These are phyloP conservation scores for Lepidurus arcticus DNA, from an alignment of 1,140 invertebrate genomes.

Conservation along the genomic window DNA sequence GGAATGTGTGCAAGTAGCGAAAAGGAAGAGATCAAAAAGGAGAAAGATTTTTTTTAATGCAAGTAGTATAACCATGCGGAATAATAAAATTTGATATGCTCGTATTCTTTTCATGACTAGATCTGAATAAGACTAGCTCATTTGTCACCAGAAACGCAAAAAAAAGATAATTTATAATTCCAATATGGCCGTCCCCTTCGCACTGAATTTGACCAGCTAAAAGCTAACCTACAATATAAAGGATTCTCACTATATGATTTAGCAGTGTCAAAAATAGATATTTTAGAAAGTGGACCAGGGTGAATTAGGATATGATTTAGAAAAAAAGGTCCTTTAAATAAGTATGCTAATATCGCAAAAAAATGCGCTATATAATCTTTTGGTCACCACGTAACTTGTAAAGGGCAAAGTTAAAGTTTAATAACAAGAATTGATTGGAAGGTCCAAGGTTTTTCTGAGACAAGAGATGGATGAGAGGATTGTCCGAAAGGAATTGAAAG, in stretches of 20 bases:
- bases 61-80: not conserved
- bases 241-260: not conserved
- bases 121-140: not conserved
- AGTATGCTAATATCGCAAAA: too few relatives aligned
- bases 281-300: not conserved
- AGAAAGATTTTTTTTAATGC: not conserved
- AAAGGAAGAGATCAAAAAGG: not conserved
- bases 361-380: too few relatives aligned
- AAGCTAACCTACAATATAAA: not conserved
- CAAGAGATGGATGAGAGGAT: too few relatives aligned
- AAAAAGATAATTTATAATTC: not conserved
- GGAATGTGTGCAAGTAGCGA: not conserved
- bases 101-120: constrained; percentile 19
- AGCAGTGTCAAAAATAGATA: constrained; percentile 22
- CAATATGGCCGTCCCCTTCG: not conserved
- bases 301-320: not conserved
- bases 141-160: not conserved
- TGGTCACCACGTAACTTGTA: too few relatives aligned
- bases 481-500: too few relatives aligned
- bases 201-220: not conserved
- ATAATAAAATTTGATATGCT: not conserved
- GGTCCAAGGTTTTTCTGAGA: too few relatives aligned
- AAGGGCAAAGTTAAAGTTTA: too few relatives aligned
- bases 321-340: not conserved
- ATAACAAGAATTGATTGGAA: too few relatives aligned